Evolutionary conservation across 2,113 vertebrate species (phyloP).

Genomic region (Rhinolophus sinicus): DNA sequence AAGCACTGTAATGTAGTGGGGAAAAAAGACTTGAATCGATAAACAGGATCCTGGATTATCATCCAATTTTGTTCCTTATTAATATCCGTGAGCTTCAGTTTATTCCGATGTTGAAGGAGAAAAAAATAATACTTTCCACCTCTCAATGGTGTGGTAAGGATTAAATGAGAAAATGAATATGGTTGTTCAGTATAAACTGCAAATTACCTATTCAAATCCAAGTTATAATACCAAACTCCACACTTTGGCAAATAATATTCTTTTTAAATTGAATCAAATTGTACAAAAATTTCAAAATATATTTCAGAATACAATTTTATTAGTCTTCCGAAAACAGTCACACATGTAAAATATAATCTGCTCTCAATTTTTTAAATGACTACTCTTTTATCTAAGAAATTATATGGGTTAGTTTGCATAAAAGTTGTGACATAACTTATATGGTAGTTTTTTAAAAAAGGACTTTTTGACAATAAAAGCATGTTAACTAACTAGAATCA

Average conservation of each 20-base stretch:
- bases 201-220: neutral
- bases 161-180: slow-evolving; percentile 27
- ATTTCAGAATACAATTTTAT: neutral
- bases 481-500: neutral
- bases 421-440: neutral
- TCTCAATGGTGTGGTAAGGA: neutral
- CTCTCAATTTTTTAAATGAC: neutral
- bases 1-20: neutral
- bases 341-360: neutral
- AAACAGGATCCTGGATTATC: neutral
- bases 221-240: neutral
- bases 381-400: neutral
- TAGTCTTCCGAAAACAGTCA: neutral
- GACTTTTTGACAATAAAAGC: neutral
- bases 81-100: neutral
- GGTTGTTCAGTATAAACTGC: neutral
- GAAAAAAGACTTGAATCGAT: neutral
- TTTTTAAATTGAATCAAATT: slow-evolving; percentile 2
- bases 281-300: neutral
- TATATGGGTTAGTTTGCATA: neutral
- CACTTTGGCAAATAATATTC: neutral
- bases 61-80: neutral
- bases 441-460: neutral
- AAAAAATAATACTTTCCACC: neutral
- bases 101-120: neutral